Base-by-base conservation (phyloP, 2,888 invertebrate genomes). In the Caenorhabditis sinica region DNA sequence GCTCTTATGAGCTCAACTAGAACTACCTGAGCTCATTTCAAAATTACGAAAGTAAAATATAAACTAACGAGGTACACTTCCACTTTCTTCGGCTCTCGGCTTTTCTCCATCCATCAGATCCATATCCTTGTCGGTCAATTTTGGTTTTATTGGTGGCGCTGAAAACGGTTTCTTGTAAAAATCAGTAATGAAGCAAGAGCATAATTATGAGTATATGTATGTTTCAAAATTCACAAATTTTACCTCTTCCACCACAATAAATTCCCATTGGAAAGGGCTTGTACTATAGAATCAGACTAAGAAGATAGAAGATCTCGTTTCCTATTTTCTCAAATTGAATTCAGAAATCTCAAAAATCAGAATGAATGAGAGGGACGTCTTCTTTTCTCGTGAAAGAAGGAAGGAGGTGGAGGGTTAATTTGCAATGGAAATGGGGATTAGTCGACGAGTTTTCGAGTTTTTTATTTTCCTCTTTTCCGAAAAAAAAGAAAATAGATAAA, bases 131-230 rank as follows among this genome's bases (percentile, higher is more conserved):
- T 76, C 73, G 15, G 65, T 40, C 4, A 60, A 15, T 66, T 65
- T 68, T 43, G 84, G 84, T 58, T 84, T 81, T 23, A 80, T 72
- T 49, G 84, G 84, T n/a, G 84, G 84, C 25, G 84, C 84, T 84
- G 45, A 71, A 76, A 56, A 23, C 4, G 23, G 28, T n/a, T 30
- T 60, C 36, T 15, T n/a, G 15, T 2, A 20, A 65, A 20, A 43
- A 43, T 65, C 0, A 20, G 43, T 6, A 58, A 5, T 2, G 20
- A 11, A 23, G 1, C 1, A 17, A 36, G 1, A 9, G 6, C n/a
- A 13, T 17, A 23, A n/a, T 23, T 51, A 20, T 51, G 8, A 28
- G 23, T 11, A 20, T 11, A n/a, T 23, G 2, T 49, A 13, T 20
- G 5, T 23, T 40, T 23, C 5, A 25, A 25, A 43, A 63, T 43